phyloP scores from a whole-genome alignment of 2,113 vertebrate species.

The Clupea harengus region DNA sequence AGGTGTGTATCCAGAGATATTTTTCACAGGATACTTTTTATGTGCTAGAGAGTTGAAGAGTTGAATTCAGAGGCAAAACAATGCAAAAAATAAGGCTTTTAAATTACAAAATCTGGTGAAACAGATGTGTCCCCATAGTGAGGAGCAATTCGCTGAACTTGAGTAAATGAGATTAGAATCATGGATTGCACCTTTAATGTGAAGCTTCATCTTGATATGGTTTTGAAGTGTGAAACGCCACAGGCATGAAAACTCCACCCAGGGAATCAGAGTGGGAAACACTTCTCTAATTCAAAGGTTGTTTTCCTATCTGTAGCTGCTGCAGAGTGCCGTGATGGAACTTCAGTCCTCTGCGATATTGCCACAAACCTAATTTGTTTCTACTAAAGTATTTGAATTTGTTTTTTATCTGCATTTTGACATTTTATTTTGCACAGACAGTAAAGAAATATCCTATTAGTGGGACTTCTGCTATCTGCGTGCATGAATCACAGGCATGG shows the following conservation, averaged over 20 bases:
- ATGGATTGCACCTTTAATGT: background rate
- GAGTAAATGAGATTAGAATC: background rate
- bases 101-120: no score
- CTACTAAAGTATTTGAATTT: slow-evolving; percentile 43
- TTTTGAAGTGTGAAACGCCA: slow-evolving; percentile 7
- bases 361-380: slow-evolving; percentile 63
- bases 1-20: no score
- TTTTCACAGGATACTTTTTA: no score
- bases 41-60: no score
- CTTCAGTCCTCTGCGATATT: slow-evolving; percentile 49
- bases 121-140: no score
- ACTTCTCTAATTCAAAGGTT: slow-evolving; percentile 35
- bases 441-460: slow-evolving; percentile 70
- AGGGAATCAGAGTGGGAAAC: slow-evolving; percentile 22
- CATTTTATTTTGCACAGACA: slow-evolving; percentile 67
- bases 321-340: slow-evolving; percentile 46
- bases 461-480: slow-evolving; percentile 61
- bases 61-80: no score
- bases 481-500: slow-evolving; percentile 66
- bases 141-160: background rate
- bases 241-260: background rate
- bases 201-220: background rate
- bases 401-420: slow-evolving; percentile 65
- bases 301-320: slow-evolving; percentile 46
- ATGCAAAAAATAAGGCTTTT: no score